Base-by-base conservation (phyloP, 1,140 invertebrate species). In the Caenorhabditis inopinata region DNA sequence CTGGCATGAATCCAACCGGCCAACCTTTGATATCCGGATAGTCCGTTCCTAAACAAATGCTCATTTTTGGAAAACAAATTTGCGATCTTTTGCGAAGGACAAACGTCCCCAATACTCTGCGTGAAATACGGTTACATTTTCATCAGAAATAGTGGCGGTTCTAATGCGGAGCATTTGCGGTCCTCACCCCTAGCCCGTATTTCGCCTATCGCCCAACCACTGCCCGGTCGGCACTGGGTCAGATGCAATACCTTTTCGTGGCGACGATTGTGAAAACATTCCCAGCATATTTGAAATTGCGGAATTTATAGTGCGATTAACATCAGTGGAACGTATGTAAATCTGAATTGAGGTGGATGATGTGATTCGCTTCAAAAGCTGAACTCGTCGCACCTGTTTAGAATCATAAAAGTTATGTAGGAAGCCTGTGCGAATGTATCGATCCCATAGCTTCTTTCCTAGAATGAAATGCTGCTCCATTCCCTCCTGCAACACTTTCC, bases 231-330 rank as follows among this genome's bases (percentile, higher is more conserved):
- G 14, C 38, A 42, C 38, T n/a, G n/a, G n/a, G n/a, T n/a, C n/a
- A n/a, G n/a, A n/a, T n/a, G n/a, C n/a, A n/a, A 42, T 6, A 74
- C 45, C 68, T 16, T n/a, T 25, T 58, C 68, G 23, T 2, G 23
- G 25, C 6, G 23, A 9, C 1, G 47, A 25, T 4, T 23, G 2
- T 9, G 68, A 73, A 21, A 62, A 80, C 46, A 80, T 74, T 29
- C 78, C 78, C 16, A 74, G 25, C 78, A 80, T 80, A 21, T 75
- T 80, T 21, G 78, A 80, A 12, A 80, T 74, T 21, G 78, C 78
- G 46, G 62, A 74, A 32, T 62, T 80, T 0, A 80, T 46, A 1
- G 78, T 80, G 16, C 78, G 62, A 45, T 80, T 80, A 0, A 80
- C 78, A 53, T 80, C 78, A 14, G 78, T 80, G 2, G 78, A 53